Percentiles rank a stretch among this genome's conserved stretches.
phyloP scores from a whole-genome alignment of 2,888 invertebrate genomes.

The Hecatera dysodea region DNA sequence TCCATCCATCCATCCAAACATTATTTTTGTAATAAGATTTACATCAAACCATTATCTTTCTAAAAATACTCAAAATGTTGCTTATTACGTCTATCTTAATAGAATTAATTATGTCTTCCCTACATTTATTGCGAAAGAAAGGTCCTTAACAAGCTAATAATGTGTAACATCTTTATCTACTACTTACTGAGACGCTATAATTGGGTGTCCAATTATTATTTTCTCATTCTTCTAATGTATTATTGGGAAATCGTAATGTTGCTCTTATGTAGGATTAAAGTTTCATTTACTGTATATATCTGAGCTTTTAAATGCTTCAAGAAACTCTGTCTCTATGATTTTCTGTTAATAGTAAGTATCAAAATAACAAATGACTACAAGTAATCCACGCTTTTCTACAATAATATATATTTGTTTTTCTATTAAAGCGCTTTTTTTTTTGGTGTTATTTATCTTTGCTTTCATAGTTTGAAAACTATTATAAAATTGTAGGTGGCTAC shows the following conservation, averaged over 20 bases:
- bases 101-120: conserved; percentile 18
- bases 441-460: no score
- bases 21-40: no score
- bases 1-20: no score
- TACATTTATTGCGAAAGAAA: conserved; percentile 34
- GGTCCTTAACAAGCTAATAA: conserved; percentile 31
- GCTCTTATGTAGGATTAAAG: background rate
- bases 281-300: background rate
- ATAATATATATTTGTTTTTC: no score
- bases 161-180: conserved; percentile 24
- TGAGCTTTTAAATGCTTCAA: no score
- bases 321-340: no score
- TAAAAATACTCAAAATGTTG: conserved; percentile 16
- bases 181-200: conserved; percentile 32
- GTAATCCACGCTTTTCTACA: no score
- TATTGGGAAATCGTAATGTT: conserved; percentile 3
- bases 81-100: conserved; percentile 21
- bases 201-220: conserved; percentile 38
- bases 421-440: no score
- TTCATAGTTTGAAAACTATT: no score
- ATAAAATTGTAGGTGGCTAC: no score
- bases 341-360: no score
- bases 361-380: no score
- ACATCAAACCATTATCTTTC: background rate
- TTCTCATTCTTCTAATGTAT: conserved; percentile 14